Percentiles rank a stretch among this genome's conserved stretches.
phyloP scores from a whole-genome alignment of 1,140 invertebrate genomes.

The Homalodisca vitripennis region DNA sequence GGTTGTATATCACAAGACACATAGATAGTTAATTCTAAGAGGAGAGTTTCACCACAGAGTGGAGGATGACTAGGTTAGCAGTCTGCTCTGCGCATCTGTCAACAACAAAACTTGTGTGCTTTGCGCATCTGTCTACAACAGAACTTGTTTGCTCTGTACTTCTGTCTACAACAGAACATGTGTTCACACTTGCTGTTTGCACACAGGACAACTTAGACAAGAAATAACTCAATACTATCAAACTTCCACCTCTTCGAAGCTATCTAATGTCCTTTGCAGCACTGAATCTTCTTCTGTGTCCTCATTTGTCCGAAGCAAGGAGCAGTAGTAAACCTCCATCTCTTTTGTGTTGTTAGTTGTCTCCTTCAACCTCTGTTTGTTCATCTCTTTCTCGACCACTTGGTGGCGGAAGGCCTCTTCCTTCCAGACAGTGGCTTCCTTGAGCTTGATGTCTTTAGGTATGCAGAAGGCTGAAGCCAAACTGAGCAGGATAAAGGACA shows the following conservation, averaged over 20 bases:
- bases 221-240: too few relatives aligned
- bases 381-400: slow-evolving; percentile 22
- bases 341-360: slow-evolving; percentile 39
- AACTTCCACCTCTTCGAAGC: slow-evolving; percentile 23
- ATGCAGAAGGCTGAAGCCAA: slow-evolving; percentile 49
- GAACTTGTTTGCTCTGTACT: too few relatives aligned
- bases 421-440: slow-evolving; percentile 43
- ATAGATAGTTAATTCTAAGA: too few relatives aligned
- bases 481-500: slow-evolving; percentile 52
- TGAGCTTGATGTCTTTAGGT: slow-evolving; percentile 39
- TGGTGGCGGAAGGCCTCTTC: slow-evolving; percentile 41
- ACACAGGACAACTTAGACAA: too few relatives aligned
- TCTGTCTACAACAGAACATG: too few relatives aligned
- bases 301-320: slow-evolving; percentile 42
- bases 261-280: slow-evolving; percentile 2
- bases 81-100: too few relatives aligned
- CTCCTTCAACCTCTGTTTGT: slow-evolving; percentile 30
- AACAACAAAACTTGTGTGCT: too few relatives aligned
- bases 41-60: too few relatives aligned
- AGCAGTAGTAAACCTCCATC: slow-evolving; percentile 50
- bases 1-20: too few relatives aligned
- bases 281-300: slow-evolving; percentile 5
- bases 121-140: too few relatives aligned
- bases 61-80: too few relatives aligned
- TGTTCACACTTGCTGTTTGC: too few relatives aligned